Evolutionary conservation across 2,113 vertebrate species (phyloP).

Genomic region (Elanus axillaris): DNA sequence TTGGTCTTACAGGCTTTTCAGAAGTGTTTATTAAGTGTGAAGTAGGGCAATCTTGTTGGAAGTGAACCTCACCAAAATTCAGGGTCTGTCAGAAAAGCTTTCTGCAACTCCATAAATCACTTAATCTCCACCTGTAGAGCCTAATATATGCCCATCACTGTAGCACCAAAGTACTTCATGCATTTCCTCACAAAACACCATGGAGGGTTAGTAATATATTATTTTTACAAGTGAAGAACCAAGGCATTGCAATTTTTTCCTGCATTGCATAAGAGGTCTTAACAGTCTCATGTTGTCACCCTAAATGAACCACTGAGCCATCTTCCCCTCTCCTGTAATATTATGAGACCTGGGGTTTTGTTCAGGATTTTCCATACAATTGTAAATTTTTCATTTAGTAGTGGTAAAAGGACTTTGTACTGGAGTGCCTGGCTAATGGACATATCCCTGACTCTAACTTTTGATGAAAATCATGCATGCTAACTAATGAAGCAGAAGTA

Average conservation of each 20-base stretch:
- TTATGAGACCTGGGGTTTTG: not conserved
- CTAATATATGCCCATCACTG: not conserved
- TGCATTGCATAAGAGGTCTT: not conserved
- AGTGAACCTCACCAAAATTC: not conserved
- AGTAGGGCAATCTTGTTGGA: not conserved
- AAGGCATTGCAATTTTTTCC: not conserved
- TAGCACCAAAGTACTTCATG: not conserved
- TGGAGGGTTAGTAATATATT: not conserved
- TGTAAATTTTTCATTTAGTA: not conserved
- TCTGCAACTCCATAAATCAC: not conserved
- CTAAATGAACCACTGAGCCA: not conserved
- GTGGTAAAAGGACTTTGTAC: not conserved
- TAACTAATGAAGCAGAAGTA: not conserved
- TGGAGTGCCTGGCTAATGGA: not conserved
- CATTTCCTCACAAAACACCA: not conserved
- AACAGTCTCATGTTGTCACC: not conserved
- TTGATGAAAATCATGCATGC: not conserved
- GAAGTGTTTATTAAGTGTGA: not conserved
- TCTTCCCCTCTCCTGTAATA: not conserved
- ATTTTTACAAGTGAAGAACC: not conserved
- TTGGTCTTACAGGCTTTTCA: not conserved
- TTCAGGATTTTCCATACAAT: not conserved
- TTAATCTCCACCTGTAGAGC: not conserved
- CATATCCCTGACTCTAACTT: not conserved
- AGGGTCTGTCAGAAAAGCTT: not conserved